Percentiles rank a stretch among this genome's conserved stretches.
phyloP scores from a whole-genome alignment of 2,888 invertebrate genomes.

The Lochmaea capreae region DNA sequence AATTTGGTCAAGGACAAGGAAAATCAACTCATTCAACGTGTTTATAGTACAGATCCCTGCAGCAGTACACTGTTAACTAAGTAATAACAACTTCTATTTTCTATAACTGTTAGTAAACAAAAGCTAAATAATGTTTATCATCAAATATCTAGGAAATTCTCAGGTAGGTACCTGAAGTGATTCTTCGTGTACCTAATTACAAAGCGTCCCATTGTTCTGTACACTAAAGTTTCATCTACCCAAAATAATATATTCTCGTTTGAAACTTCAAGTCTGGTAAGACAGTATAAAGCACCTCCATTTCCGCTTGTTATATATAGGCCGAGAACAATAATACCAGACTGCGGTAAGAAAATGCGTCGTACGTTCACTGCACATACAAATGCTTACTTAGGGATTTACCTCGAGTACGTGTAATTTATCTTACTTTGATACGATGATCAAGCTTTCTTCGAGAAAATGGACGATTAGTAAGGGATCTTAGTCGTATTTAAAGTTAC shows the following conservation, averaged over 20 bases:
- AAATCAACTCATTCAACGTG: too few species aligned
- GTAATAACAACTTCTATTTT: too few species aligned
- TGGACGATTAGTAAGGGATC: constrained; percentile 3
- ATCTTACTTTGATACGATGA: constrained; percentile 10
- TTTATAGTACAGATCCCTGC: too few species aligned
- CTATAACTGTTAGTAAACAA: too few species aligned
- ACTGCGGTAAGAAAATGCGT: constrained; percentile 11
- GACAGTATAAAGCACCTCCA: constrained; percentile 13
- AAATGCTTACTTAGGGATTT: constrained; percentile 4
- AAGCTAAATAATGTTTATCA: too few species aligned
- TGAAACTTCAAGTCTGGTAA: constrained; percentile 6
- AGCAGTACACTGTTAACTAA: too few species aligned
- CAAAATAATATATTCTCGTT: constrained; percentile 18
- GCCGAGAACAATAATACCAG: constrained; percentile 15
- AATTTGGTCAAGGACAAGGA: too few species aligned
- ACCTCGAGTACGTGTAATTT: constrained; percentile 5
- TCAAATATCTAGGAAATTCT: too few species aligned
- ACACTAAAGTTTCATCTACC: not conserved
- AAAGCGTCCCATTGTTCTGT: constrained; percentile 1
- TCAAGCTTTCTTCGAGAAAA: not conserved
- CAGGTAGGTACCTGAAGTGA: not conserved
- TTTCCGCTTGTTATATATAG: constrained; percentile 20
- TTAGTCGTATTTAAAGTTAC: not conserved
- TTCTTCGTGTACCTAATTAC: not conserved
- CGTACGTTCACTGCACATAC: not conserved